These are phyloP conservation scores for Myopa tessellatipennis DNA, from an alignment of 2,888 invertebrate genomes.

Conservation along the genomic window DNA sequence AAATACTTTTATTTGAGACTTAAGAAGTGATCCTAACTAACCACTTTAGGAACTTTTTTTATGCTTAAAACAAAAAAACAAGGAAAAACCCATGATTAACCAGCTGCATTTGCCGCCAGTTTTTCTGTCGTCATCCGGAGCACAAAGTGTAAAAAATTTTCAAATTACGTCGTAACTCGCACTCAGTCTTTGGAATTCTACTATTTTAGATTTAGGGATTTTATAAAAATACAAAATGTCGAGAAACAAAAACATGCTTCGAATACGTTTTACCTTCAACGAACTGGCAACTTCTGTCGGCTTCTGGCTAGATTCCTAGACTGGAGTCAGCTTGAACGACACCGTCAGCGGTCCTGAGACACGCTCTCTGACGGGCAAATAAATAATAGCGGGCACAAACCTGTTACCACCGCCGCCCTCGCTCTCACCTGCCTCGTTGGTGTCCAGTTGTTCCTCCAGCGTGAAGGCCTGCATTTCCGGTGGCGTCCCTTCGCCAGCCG, in stretches of 20 bases:
- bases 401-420: constrained; percentile 63
- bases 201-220: constrained; percentile 49
- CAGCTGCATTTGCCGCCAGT: neutral
- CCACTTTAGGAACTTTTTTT: constrained; percentile 64
- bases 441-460: constrained; percentile 71
- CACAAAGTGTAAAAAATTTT: neutral
- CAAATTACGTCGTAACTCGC: constrained; percentile 59
- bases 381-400: constrained; percentile 92
- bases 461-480: constrained; percentile 92
- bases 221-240: constrained; percentile 48
- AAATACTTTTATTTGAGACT: constrained; percentile 34
- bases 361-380: constrained; percentile 91
- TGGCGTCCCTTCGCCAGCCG: constrained; percentile 47
- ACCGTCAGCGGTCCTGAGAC: constrained; percentile 88
- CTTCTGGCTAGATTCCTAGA: constrained; percentile 71
- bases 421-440: constrained; percentile 28
- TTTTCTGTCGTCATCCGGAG: neutral
- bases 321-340: constrained; percentile 93
- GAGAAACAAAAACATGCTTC: constrained; percentile 34
- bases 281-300: constrained; percentile 19
- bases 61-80: neutral
- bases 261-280: neutral
- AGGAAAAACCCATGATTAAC: neutral
- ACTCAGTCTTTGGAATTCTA: constrained; percentile 65
- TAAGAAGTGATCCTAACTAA: constrained; percentile 42